Conservation (phyloP, 1,140 invertebrate genomes). For the Batillaria attramentaria region DNA sequence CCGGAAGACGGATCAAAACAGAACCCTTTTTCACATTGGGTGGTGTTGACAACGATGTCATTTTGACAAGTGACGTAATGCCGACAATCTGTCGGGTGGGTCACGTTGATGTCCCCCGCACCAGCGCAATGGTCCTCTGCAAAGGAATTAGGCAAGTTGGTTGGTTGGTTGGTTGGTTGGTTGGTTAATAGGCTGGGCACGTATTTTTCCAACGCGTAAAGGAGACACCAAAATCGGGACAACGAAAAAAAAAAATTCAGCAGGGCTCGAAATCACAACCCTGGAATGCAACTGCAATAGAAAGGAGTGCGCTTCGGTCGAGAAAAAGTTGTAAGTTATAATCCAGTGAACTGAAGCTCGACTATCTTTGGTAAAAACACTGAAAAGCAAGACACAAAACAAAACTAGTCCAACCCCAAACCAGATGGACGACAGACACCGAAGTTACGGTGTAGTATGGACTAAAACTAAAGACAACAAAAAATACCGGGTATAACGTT, state of each 20-base stretch:
- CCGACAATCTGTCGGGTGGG: constrained; percentile 23
- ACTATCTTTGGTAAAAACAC: not conserved
- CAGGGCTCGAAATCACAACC: too few relatives aligned
- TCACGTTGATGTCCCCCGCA: not conserved
- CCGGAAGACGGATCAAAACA: constrained; percentile 13
- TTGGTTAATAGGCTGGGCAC: not conserved
- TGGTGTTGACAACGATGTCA: constrained; percentile 15
- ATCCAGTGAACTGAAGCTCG: not conserved
- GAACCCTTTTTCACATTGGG: not conserved
- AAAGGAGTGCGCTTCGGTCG: not conserved
- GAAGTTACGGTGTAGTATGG: not conserved
- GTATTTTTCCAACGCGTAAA: too few relatives aligned
- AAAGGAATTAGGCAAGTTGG: not conserved
- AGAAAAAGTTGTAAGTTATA: not conserved
- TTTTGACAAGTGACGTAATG: constrained; percentile 11
- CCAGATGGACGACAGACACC: not conserved
- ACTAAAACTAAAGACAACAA: not conserved
- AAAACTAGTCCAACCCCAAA: not conserved
- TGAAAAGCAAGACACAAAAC: not conserved
- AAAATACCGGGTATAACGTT: constrained; percentile 11
- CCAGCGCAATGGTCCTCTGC: constrained; percentile 1
- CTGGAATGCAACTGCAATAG: not conserved
- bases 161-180: not conserved
- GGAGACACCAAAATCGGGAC: too few relatives aligned
- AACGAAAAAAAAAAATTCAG: too few relatives aligned